phyloP scores from a whole-genome alignment of 2,113 vertebrate genomes.

The Ictidomys tridecemlineatus region DNA sequence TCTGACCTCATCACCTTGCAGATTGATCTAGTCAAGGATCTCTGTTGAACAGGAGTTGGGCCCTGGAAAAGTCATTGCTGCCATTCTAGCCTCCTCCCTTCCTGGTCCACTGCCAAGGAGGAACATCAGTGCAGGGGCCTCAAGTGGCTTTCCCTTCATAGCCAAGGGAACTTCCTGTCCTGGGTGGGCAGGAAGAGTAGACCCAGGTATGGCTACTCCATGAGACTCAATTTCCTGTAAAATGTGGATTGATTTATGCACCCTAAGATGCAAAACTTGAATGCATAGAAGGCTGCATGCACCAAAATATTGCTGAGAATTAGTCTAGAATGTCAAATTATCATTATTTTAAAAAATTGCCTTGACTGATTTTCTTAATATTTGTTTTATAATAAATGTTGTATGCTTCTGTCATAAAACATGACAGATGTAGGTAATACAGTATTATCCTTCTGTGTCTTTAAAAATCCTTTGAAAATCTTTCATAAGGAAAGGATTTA shows the following conservation, averaged over 20 bases:
- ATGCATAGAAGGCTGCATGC: neutral
- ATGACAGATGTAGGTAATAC: neutral
- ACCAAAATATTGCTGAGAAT: neutral
- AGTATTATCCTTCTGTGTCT: neutral
- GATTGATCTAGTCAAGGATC: neutral
- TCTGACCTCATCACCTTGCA: neutral
- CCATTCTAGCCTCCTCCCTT: neutral
- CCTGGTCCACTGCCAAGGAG: neutral
- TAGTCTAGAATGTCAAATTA: neutral
- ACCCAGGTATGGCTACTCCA: neutral
- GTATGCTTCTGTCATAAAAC: slow-evolving; percentile 11
- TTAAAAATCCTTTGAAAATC: neutral
- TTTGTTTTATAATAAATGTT: neutral
- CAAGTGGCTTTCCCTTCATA: neutral
- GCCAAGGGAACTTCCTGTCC: neutral
- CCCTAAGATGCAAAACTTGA: neutral
- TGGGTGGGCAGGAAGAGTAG: neutral
- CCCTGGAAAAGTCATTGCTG: neutral
- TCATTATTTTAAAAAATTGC: neutral
- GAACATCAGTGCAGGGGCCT: neutral
- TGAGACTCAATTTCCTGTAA: neutral
- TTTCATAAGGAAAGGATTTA: neutral
- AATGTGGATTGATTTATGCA: neutral
- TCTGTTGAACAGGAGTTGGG: neutral
- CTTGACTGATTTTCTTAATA: neutral